phyloP scores from a whole-genome alignment of 2,797 vertebrate species.

The Pseudochaenichthys georgianus region DNA sequence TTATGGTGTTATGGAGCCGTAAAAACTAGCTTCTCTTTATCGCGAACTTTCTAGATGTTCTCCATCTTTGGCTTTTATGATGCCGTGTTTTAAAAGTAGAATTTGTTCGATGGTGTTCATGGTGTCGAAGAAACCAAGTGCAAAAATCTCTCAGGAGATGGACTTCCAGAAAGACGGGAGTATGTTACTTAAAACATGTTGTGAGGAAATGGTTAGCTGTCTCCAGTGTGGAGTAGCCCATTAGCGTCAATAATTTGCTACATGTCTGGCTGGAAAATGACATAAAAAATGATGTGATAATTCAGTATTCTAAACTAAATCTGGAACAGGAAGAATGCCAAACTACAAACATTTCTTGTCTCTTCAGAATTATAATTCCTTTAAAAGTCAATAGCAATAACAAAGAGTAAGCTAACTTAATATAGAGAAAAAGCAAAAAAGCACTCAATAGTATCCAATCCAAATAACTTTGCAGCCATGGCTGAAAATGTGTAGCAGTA shows the following conservation, averaged over 20 bases:
- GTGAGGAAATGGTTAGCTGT: slow-evolving; percentile 22
- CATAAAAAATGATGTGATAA: slow-evolving; percentile 45
- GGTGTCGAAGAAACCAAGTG: slow-evolving; percentile 29
- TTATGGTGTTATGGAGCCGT: slow-evolving; percentile 63
- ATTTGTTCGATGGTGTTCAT: slow-evolving; percentile 13
- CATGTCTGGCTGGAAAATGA: slow-evolving; percentile 17
- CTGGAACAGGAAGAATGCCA: slow-evolving; percentile 45
- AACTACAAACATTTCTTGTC: slow-evolving; percentile 36
- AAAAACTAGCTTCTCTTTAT: slow-evolving; percentile 55
- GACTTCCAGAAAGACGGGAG: slow-evolving; percentile 36
- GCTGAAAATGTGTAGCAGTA: too few species aligned
- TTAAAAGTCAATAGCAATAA: background rate
- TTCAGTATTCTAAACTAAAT: slow-evolving; percentile 53
- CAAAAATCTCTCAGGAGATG: slow-evolving; percentile 37
- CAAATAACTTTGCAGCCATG: too few species aligned
- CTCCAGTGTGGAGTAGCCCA: slow-evolving; percentile 15
- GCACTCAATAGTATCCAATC: too few species aligned
- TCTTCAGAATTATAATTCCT: slow-evolving; percentile 3
- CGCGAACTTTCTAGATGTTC: slow-evolving; percentile 54
- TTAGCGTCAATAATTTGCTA: slow-evolving; percentile 45
- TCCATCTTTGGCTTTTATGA: slow-evolving; percentile 57
- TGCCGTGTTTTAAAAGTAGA: slow-evolving; percentile 35
- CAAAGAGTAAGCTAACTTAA: too few species aligned
- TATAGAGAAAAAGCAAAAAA: too few species aligned
- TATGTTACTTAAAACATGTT: slow-evolving; percentile 15